These are phyloP conservation scores for Passerina amoena DNA, from an alignment of 2,113 vertebrate species.

Conservation along the genomic window DNA sequence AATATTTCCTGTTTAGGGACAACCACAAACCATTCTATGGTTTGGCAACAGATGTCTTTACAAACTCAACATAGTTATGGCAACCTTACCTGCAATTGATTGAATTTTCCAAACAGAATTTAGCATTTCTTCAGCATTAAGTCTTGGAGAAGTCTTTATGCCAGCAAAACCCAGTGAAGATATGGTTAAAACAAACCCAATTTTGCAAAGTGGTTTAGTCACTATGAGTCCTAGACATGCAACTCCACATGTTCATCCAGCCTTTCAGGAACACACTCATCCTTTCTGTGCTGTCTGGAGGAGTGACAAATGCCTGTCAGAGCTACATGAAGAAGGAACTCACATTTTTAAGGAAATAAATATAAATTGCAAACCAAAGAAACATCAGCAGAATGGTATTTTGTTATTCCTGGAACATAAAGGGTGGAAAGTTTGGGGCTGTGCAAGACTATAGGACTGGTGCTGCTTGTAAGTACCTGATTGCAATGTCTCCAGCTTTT, in stretches of 20 bases:
- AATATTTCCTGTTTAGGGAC: neutral
- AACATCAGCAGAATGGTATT: neutral
- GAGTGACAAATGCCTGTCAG: neutral
- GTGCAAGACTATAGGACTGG: neutral
- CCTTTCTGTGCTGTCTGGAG: neutral
- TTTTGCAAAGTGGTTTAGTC: neutral
- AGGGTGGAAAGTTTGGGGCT: neutral
- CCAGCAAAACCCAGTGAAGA: neutral
- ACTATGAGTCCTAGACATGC: neutral
- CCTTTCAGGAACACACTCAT: neutral
- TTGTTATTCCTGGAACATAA: neutral
- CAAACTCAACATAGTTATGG: neutral
- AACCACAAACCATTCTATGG: neutral
- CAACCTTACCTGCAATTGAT: neutral
- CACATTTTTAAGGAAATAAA: neutral
- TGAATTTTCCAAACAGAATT: neutral
- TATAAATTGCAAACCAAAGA: neutral
- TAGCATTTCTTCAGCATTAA: neutral
- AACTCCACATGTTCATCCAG: neutral
- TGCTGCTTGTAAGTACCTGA: neutral
- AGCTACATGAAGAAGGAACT: neutral
- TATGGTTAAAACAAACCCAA: neutral
- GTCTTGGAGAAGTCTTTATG: neutral
- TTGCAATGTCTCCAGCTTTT: neutral
- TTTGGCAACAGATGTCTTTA: neutral